A percentile compares a stretch with the other conserved stretches of the same genome.
Evolutionary conservation across 2,888 invertebrate species (phyloP).

Genomic region (Arenicola marina): DNA sequence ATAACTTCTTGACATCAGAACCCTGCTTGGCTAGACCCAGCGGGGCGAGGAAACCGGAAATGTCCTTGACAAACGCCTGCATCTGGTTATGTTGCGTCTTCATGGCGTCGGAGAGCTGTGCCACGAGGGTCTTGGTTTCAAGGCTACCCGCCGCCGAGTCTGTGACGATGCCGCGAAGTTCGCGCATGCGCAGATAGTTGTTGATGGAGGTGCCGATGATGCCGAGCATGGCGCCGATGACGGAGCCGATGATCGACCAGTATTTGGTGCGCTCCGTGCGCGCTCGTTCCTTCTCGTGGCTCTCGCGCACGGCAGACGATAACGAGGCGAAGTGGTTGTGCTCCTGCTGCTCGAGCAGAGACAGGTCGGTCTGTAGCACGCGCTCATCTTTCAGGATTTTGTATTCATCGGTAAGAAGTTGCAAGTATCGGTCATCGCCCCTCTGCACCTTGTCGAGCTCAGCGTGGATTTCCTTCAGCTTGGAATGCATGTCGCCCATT

Average conservation of each 20-base stretch:
- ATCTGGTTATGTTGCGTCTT: conserved; percentile 33
- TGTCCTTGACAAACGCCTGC: conserved; percentile 32
- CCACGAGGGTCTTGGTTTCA: conserved; percentile 25
- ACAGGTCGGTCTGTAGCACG: conserved; percentile 67
- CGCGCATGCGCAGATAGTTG: conserved; percentile 71
- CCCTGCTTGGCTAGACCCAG: not conserved
- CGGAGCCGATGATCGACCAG: conserved; percentile 77
- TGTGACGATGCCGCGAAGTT: conserved; percentile 69
- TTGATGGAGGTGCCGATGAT: conserved; percentile 72
- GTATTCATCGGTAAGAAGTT: conserved; percentile 72
- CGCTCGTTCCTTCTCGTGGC: conserved; percentile 81
- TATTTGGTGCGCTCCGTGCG: conserved; percentile 84
- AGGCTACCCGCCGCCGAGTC: conserved; percentile 35
- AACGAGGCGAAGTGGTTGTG: conserved; percentile 72
- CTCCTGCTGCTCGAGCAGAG: conserved; percentile 74
- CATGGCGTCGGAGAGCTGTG: conserved; percentile 26
- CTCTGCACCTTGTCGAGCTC: conserved; percentile 78
- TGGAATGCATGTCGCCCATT: conserved; percentile 43
- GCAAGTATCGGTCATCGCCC: conserved; percentile 77
- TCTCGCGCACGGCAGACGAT: conserved; percentile 76
- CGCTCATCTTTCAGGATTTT: conserved; percentile 58
- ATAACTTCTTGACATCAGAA: not conserved
- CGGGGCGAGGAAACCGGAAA: conserved; percentile 15
- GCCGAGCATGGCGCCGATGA: conserved; percentile 69
- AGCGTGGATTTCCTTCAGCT: conserved; percentile 72